Percentiles rank a stretch among this genome's conserved stretches.
These are phyloP conservation scores for Pecten maximus DNA, from an alignment of 2,888 invertebrate species.

Conservation along the genomic window DNA sequence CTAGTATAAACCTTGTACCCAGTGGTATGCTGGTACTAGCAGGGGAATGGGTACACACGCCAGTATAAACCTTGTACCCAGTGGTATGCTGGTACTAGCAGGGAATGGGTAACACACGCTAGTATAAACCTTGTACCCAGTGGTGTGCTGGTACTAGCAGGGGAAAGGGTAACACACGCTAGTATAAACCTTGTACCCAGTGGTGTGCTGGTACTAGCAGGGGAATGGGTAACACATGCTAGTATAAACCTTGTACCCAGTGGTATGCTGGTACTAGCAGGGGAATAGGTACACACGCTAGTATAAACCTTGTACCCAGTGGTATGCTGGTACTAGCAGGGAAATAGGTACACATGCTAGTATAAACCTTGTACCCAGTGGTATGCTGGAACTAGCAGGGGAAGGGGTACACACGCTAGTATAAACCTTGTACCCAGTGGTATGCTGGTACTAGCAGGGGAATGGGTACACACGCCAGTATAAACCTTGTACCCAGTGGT, in stretches of 20 bases:
- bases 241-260: not conserved
- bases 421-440: not conserved
- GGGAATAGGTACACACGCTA: not conserved
- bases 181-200: not conserved
- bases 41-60: not conserved
- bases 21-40: not conserved
- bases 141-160: not conserved
- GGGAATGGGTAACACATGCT: not conserved
- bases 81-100: not conserved
- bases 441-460: not conserved
- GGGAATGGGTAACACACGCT: not conserved
- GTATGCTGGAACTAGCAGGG: not conserved
- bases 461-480: not conserved
- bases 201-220: not conserved
- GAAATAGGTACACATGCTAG: not conserved
- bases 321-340: not conserved
- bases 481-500: not conserved
- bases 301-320: not conserved
- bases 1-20: not conserved
- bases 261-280: not conserved
- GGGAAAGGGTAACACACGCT: not conserved
- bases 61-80: not conserved
- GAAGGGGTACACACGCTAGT: not conserved
- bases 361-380: not conserved
- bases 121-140: not conserved